Evolutionary conservation across 64 coral and sea anemone species (phyloP), one percentile per base, ranked within the genome.

Genomic region (Cladopsammia gracilis): DNA sequence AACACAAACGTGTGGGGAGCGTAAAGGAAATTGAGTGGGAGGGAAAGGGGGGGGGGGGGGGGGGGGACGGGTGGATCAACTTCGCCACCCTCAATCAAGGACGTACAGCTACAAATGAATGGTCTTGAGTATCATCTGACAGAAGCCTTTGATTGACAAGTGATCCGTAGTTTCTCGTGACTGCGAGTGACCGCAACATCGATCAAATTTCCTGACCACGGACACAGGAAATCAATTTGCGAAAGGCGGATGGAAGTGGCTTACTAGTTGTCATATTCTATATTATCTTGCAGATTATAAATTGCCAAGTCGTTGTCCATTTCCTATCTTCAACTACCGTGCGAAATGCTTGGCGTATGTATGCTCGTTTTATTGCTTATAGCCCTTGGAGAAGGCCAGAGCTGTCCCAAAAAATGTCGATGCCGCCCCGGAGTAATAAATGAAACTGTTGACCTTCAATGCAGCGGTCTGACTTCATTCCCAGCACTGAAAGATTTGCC

Each of bases 151-250:
- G 45, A 75, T n/a, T 75, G 72, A 75, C 72, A 48, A 14, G 20
- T 13, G 70, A 72, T 71, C 68, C 25, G 12, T 13, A 72, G 25
- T 20, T n/a, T 66, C 79, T 68, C 45, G 44, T 84, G 80, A 84
- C 80, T 84, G 12, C 1, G 2, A 23, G 10, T 2, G 53, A 56
- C 53, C 7, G 11, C 3, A 54, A 3, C 25, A 34, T 34, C 34
- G 80, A 50, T 84, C 59, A 68, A 20, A 49, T 68, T 84, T 67
- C 80, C 16, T 42, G 12, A 56, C 12, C 53, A 56, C 12, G 12
- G 53, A 48, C 72, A 75, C 72, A 75, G 46, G 72, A 56, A 56
- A 56, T 56, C 53, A 56, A 49, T 75, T 18, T 18, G 7, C 7
- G 45, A 7, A 48, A 18, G 72, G 43, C 72, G 72, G 46, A 75